Evolutionary conservation across 2,113 vertebrate genomes (phyloP), one percentile per base, ranked within the genome.

Genomic region (Probosciger aterrimus): DNA sequence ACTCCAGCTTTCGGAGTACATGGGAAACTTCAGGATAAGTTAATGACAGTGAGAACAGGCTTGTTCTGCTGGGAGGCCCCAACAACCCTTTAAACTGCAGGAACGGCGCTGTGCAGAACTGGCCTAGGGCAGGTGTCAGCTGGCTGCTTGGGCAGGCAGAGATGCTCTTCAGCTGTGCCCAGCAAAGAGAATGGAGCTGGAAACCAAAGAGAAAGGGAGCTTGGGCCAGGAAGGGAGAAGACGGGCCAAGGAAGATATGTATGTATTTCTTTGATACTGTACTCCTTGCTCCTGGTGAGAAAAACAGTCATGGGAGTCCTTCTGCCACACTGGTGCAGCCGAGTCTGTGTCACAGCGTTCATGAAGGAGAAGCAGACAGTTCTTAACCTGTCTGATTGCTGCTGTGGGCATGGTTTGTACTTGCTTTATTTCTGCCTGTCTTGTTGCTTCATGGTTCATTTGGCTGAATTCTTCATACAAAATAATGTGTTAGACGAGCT

Each of bases 381-480:
- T 97, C 93, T 76, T 77, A 95, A 95, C 95, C 89, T 97, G 95
- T 37, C 84, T 85, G 94, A 60, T 69, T 90, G 86, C 73, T 82
- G 86, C 86, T 94, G 50, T 88, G 65, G 80, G 86, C 93, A 86
- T 3, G n/a, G 77, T 95, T 87, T 91, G 74, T 82, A 87, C 89
- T 94, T 95, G 94, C 65, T 95, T 79, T 67, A 41, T 46, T 87
- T 91, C 91, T 95, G 89, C 49, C 86, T 92, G 73, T 82, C 80
- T 95, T n/a, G 20, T 79, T 82, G 65, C 81, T 95, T 92, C 86
- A 94, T 1, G 9, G 93, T 91, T 95, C 95, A 87, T 89, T 97
- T 97, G 91, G 84, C 91, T 94, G 90, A 87, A 80, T 67, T 90
- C 63, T 91, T 76, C 53, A 49, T 41, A 82, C 6, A 30, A 59